phyloP scores from a whole-genome alignment of 2,888 invertebrate species.

The Lycia hirtaria region DNA sequence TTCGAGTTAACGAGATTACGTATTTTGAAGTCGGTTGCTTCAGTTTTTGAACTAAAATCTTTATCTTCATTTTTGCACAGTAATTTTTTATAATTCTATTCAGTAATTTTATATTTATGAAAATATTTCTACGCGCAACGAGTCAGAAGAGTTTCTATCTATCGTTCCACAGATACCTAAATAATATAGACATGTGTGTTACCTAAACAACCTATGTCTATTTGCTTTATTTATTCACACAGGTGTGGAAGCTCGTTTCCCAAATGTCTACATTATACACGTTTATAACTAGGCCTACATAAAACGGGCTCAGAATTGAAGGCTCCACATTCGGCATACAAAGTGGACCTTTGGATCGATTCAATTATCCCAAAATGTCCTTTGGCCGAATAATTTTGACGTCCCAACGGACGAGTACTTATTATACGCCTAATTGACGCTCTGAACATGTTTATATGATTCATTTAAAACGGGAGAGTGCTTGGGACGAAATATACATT shows the following conservation, averaged over 20 bases:
- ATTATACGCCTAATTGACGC: slow-evolving; percentile 37
- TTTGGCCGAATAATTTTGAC: slow-evolving; percentile 31
- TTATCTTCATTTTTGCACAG: no score
- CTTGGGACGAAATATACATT: background rate
- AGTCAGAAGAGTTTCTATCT: no score
- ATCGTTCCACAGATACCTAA: background rate
- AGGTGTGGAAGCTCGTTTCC: slow-evolving; percentile 6
- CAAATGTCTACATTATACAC: slow-evolving; percentile 13
- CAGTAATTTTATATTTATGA: no score
- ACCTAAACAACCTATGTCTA: background rate
- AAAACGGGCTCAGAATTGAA: slow-evolving; percentile 33
- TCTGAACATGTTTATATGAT: slow-evolving; percentile 36
- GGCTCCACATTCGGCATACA: slow-evolving; percentile 37
- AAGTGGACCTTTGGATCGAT: slow-evolving; percentile 36
- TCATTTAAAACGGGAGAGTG: slow-evolving; percentile 21
- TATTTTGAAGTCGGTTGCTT: no score
- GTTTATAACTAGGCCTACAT: slow-evolving; percentile 15
- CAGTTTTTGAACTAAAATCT: no score
- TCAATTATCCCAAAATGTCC: slow-evolving; percentile 39
- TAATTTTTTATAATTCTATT: no score
- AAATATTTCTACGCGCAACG: no score
- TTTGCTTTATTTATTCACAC: background rate
- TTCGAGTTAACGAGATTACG: no score
- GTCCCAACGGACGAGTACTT: slow-evolving; percentile 28
- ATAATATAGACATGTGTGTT: background rate